Conservation (phyloP, 2,888 invertebrate genomes). For the Tetranychus truncatus region DNA sequence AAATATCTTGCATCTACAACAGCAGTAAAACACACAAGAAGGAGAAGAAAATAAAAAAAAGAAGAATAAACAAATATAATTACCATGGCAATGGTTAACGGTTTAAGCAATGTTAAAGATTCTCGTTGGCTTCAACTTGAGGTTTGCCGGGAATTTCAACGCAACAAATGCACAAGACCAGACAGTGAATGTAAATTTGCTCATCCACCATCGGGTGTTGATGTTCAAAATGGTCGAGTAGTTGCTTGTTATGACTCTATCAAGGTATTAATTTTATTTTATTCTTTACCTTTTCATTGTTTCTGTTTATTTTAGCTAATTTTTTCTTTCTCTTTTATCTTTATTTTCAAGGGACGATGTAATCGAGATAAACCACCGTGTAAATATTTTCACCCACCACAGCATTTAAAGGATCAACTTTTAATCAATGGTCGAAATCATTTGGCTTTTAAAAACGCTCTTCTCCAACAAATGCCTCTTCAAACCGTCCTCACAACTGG, state of each 20-base stretch:
- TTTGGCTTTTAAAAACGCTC: constrained; percentile 91
- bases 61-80: too few relatives aligned
- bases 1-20: too few relatives aligned
- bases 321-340: constrained; percentile 8
- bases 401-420: constrained; percentile 98
- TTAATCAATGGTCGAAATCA: constrained; percentile 98
- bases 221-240: constrained; percentile 98
- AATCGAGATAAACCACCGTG: constrained; percentile 99
- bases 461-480: constrained; percentile 91
- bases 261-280: constrained; percentile 55
- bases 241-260: constrained; percentile 99
- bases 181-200: constrained; percentile 97
- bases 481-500: constrained; percentile 77
- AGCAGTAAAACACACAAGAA: too few relatives aligned
- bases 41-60: too few relatives aligned
- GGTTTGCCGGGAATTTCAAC: constrained; percentile 82
- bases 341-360: constrained; percentile 72
- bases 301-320: background rate
- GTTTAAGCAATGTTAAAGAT: constrained; percentile 66
- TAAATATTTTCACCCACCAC: constrained; percentile 99
- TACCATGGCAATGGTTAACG: background rate
- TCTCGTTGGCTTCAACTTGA: constrained; percentile 99
- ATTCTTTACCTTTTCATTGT: background rate
- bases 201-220: constrained; percentile 96
- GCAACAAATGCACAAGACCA: constrained; percentile 96